phyloP scores from a whole-genome alignment of 2,888 invertebrate genomes.

The Dynastes grantii region DNA sequence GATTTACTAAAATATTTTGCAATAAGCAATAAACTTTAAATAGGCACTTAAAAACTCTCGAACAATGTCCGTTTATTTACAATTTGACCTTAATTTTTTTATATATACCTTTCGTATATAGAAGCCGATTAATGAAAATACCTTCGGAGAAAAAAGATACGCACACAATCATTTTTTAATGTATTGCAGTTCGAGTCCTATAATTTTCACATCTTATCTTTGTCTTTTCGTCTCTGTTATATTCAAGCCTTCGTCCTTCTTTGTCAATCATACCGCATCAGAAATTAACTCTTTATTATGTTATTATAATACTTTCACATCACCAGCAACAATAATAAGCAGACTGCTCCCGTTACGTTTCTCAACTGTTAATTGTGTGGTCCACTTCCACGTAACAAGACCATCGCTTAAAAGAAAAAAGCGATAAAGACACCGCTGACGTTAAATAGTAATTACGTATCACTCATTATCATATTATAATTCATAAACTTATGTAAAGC shows the following conservation, averaged over 20 bases:
- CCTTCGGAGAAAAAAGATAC: slow-evolving; percentile 37
- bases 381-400: slow-evolving; percentile 42
- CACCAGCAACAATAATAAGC: slow-evolving; percentile 46
- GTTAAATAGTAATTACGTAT: slow-evolving; percentile 43
- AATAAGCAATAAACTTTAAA: slow-evolving; percentile 25
- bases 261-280: slow-evolving; percentile 41
- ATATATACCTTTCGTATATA: slow-evolving; percentile 34
- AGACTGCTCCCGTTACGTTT: slow-evolving; percentile 46
- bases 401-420: slow-evolving; percentile 32
- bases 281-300: slow-evolving; percentile 46
- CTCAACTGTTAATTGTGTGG: slow-evolving; percentile 47
- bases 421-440: slow-evolving; percentile 33
- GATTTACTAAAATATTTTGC: slow-evolving; percentile 18
- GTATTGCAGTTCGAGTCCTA: slow-evolving; percentile 34
- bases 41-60: slow-evolving; percentile 24
- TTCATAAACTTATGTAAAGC: slow-evolving; percentile 31
- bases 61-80: slow-evolving; percentile 36
- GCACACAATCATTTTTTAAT: slow-evolving; percentile 32
- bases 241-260: slow-evolving; percentile 34
- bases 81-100: slow-evolving; percentile 43
- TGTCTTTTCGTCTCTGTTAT: slow-evolving; percentile 21
- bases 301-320: slow-evolving; percentile 48
- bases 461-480: slow-evolving; percentile 40
- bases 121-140: slow-evolving; percentile 43
- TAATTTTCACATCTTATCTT: slow-evolving; percentile 43